phyloP scores from a whole-genome alignment of 2,888 invertebrate species.

The Synergus japonicus region DNA sequence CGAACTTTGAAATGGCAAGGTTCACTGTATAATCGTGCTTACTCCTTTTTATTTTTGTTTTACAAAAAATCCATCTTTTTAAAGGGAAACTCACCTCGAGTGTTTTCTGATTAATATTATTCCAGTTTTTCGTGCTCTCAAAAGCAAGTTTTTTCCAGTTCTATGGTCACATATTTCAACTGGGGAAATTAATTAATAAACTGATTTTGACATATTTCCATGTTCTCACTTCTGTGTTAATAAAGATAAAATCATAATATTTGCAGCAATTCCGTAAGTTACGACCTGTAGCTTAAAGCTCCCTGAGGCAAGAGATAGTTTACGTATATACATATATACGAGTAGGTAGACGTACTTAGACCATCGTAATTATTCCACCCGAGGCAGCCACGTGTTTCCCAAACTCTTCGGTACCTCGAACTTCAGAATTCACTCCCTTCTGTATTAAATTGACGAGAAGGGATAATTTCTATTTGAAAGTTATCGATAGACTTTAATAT shows the following conservation, averaged over 20 bases:
- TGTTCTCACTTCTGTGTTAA: background rate
- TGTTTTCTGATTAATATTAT: background rate
- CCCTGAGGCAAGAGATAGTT: slow-evolving; percentile 32
- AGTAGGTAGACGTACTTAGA: slow-evolving; percentile 48
- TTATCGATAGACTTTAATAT: slow-evolving; percentile 35
- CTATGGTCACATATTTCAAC: background rate
- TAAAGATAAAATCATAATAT: slow-evolving; percentile 37
- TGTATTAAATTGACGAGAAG: slow-evolving; percentile 33
- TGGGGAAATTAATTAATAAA: background rate
- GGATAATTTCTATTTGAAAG: slow-evolving; percentile 27
- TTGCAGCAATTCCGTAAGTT: slow-evolving; percentile 28
- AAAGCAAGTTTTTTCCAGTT: background rate
- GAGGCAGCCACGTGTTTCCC: slow-evolving; percentile 58
- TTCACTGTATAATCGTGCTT: slow-evolving; percentile 19
- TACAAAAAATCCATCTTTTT: slow-evolving; percentile 11
- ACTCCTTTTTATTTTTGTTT: background rate
- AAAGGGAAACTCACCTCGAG: slow-evolving; percentile 8
- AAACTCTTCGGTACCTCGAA: slow-evolving; percentile 42
- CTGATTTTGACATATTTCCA: background rate
- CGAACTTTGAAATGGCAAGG: slow-evolving; percentile 33
- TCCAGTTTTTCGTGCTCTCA: background rate
- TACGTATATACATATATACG: slow-evolving; percentile 23
- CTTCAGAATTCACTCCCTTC: slow-evolving; percentile 46
- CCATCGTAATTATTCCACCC: slow-evolving; percentile 62
- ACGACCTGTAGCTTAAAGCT: slow-evolving; percentile 27